Evolutionary conservation across 2,888 invertebrate genomes (phyloP), one percentile per base, ranked within the genome.

Genomic region (Leptodirus hochenwartii): DNA sequence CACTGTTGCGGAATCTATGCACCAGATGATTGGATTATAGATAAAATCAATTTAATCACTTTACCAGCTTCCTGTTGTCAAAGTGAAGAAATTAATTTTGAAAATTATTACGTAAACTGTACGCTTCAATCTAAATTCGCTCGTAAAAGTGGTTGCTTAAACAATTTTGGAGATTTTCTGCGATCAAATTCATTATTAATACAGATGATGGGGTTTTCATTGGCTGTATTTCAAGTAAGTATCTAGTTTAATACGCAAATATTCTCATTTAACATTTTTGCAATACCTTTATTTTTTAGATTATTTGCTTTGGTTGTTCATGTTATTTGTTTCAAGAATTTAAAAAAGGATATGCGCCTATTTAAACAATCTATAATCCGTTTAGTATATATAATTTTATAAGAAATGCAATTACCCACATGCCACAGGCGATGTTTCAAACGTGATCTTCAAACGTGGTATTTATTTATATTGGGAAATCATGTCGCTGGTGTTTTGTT

Each of bases 241-340:
- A 27, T 23, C 12, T 12, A 14, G 20, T 27, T 22, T 20, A 8
- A 30, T 25, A 35, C 24, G 11, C 17, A 16, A 28, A 26, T 28
- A 20, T 28, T 33, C 31, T 33, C n/a, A n/a, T n/a, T n/a, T n/a
- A n/a, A n/a, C n/a, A n/a, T n/a, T n/a, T n/a, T n/a, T n/a, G n/a
- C n/a, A n/a, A n/a, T 29, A 22, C 27, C 39, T 37, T 40, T 44
- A 37, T 46, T 37, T 55, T 73, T 41, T 64, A 82, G 84, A 61
- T 90, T 25, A 59, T 90, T 45, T 88, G 88, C 27, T 79, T 90
- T 36, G 60, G 82, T 35, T 82, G 87, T 51, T 84, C 91, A 14
- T 91, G 90, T 62, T 84, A 81, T 53, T 64, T 95, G 54, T 84
- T 84, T 39, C 75, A 82, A 49, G 80, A 84, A 46, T 85, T 93